Evolutionary conservation across 2,888 invertebrate genomes (phyloP).

Genomic region (Ditylenchus weischeri): DNA sequence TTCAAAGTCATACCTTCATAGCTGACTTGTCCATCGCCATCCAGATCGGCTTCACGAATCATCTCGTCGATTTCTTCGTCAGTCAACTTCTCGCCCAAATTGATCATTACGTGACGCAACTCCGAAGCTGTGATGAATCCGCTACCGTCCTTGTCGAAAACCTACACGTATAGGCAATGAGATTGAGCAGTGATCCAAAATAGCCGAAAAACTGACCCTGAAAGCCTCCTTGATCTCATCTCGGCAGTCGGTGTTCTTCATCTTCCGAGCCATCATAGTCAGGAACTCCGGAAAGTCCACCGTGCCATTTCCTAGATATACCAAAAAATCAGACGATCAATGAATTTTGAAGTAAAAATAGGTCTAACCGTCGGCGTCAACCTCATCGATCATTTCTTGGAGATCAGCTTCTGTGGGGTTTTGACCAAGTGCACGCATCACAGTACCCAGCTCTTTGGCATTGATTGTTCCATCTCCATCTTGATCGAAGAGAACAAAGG

Average conservation of each 20-base stretch:
- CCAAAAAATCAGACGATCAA: background rate
- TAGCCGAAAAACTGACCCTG: conserved; percentile 66
- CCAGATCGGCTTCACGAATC: conserved; percentile 69
- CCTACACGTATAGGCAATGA: conserved; percentile 31
- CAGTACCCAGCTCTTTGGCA: conserved; percentile 91
- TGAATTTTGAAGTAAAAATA: too few relatives aligned
- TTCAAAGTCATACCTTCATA: conserved; percentile 63
- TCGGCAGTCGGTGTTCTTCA: conserved; percentile 96
- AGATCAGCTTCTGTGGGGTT: conserved; percentile 99
- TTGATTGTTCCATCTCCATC: conserved; percentile 96
- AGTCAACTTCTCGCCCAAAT: conserved; percentile 96
- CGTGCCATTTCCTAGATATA: conserved; percentile 84
- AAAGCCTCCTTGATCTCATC: conserved; percentile 98
- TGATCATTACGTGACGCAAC: conserved; percentile 98
- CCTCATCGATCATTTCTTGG: conserved; percentile 99
- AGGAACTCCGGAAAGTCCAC: conserved; percentile 99
- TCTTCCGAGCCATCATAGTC: conserved; percentile 99
- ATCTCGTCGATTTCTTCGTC: conserved; percentile 99
- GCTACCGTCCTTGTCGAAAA: conserved; percentile 96
- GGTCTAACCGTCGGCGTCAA: conserved; percentile 77
- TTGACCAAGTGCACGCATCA: conserved; percentile 82
- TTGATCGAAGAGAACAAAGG: conserved; percentile 98
- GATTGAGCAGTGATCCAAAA: too few relatives aligned
- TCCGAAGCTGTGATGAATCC: conserved; percentile 98
- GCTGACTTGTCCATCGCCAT: conserved; percentile 97